These are phyloP conservation scores for Hypercompe scribonia DNA, from an alignment of 2,888 invertebrate genomes.

Conservation along the genomic window DNA sequence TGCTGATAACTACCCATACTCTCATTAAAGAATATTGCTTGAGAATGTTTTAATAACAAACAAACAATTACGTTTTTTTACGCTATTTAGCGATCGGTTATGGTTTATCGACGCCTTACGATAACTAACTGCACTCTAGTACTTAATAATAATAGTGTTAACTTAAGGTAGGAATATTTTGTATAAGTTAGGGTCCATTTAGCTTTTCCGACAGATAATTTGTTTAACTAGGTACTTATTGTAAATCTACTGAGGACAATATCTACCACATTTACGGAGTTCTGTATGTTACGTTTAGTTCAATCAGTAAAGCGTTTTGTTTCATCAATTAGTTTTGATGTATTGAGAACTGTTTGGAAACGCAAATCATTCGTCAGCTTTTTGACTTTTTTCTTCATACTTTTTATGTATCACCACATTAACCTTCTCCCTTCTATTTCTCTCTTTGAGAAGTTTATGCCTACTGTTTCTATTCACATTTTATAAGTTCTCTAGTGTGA, in stretches of 20 bases:
- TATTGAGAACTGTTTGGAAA: too few species aligned
- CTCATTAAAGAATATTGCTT: neutral
- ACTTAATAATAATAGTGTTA: neutral
- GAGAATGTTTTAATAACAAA: neutral
- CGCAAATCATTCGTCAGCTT: neutral
- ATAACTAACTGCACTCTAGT: neutral
- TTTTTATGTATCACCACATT: neutral
- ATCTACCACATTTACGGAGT: too few species aligned
- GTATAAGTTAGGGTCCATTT: neutral
- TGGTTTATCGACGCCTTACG: neutral
- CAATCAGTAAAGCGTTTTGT: too few species aligned
- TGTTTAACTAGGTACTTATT: neutral
- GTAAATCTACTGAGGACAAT: neutral
- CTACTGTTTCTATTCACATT: neutral
- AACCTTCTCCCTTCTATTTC: neutral
- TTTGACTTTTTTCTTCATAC: neutral
- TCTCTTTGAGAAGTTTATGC: neutral
- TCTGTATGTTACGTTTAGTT: neutral
- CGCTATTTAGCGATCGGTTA: neutral
- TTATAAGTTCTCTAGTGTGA: neutral
- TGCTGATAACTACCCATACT: neutral
- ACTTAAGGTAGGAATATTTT: neutral
- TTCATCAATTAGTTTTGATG: neutral
- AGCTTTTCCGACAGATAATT: neutral
- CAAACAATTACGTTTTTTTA: neutral